Evolutionary conservation across 2,888 invertebrate genomes (phyloP).

Genomic region (Troides aeacus): DNA sequence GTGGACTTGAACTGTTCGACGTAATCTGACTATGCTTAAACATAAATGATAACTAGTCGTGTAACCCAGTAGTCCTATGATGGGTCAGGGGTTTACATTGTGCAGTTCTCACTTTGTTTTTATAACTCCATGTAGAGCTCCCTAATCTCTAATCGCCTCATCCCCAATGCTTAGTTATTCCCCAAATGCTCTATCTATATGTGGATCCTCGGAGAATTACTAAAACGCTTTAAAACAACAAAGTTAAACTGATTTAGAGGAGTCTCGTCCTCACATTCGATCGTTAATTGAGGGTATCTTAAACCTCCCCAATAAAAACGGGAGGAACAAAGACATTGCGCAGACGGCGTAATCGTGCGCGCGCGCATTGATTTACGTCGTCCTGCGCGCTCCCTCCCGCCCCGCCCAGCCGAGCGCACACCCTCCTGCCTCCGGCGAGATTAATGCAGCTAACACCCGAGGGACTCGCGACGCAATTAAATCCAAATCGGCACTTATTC

Average conservation of each 20-base stretch:
- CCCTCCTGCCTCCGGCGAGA: slow-evolving; percentile 2
- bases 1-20: too few species aligned
- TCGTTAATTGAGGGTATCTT: slow-evolving; percentile 20
- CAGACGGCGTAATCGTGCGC: slow-evolving; percentile 26
- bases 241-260: background rate
- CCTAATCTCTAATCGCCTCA: too few species aligned
- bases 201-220: too few species aligned
- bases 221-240: slow-evolving; percentile 3
- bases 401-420: slow-evolving; percentile 4
- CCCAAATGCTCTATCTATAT: too few species aligned
- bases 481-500: slow-evolving; percentile 23
- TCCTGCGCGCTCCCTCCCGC: background rate
- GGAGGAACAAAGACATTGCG: slow-evolving; percentile 21
- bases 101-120: too few species aligned
- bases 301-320: slow-evolving; percentile 19
- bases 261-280: background rate
- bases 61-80: too few species aligned
- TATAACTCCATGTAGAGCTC: too few species aligned
- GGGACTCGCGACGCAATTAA: slow-evolving; percentile 26
- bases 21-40: too few species aligned
- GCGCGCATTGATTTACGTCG: slow-evolving; percentile 24
- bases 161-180: too few species aligned
- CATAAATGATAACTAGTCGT: too few species aligned
- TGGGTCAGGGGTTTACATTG: too few species aligned
- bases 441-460: slow-evolving; percentile 19